phyloP scores from a whole-genome alignment of 2,888 invertebrate species.

The Amphipyra berbera region DNA sequence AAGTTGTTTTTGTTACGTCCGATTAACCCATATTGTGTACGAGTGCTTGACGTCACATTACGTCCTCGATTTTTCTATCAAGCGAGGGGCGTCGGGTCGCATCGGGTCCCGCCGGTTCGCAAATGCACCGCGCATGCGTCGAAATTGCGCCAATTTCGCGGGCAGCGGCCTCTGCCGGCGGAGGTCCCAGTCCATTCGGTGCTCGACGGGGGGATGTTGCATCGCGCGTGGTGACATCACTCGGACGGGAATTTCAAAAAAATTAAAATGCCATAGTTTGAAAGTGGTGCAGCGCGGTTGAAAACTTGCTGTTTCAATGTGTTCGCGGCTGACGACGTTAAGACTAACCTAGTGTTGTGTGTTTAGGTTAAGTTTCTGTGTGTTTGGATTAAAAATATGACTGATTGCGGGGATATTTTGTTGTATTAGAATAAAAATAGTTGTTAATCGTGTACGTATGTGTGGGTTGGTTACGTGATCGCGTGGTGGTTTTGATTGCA shows the following conservation, averaged over 20 bases:
- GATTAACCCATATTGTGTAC: slow-evolving; percentile 86
- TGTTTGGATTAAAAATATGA: slow-evolving; percentile 54
- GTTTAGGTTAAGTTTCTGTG: slow-evolving; percentile 70
- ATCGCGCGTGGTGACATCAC: slow-evolving; percentile 74
- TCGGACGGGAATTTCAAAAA: slow-evolving; percentile 79
- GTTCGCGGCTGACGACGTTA: slow-evolving; percentile 54
- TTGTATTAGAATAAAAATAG: slow-evolving; percentile 40
- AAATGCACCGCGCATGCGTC: slow-evolving; percentile 84
- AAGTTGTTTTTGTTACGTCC: slow-evolving; percentile 82
- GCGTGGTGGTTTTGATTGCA: slow-evolving; percentile 72
- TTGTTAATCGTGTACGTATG: slow-evolving; percentile 49
- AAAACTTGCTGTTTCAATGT: slow-evolving; percentile 60
- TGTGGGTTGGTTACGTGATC: slow-evolving; percentile 64
- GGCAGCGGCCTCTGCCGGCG: slow-evolving; percentile 85
- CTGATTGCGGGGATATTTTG: slow-evolving; percentile 45
- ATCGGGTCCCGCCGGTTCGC: slow-evolving; percentile 83
- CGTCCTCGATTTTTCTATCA: slow-evolving; percentile 89
- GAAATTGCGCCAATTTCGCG: slow-evolving; percentile 88
- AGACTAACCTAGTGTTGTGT: slow-evolving; percentile 70
- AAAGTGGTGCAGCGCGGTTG: slow-evolving; percentile 73
- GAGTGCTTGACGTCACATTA: slow-evolving; percentile 86
- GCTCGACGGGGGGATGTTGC: slow-evolving; percentile 81
- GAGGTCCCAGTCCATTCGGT: slow-evolving; percentile 77
- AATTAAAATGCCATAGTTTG: slow-evolving; percentile 83
- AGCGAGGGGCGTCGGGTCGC: slow-evolving; percentile 84